Percentiles rank a stretch among this genome's conserved stretches.
Conservation (phyloP, 2,113 vertebrate species). For the Sula dactylatra region DNA sequence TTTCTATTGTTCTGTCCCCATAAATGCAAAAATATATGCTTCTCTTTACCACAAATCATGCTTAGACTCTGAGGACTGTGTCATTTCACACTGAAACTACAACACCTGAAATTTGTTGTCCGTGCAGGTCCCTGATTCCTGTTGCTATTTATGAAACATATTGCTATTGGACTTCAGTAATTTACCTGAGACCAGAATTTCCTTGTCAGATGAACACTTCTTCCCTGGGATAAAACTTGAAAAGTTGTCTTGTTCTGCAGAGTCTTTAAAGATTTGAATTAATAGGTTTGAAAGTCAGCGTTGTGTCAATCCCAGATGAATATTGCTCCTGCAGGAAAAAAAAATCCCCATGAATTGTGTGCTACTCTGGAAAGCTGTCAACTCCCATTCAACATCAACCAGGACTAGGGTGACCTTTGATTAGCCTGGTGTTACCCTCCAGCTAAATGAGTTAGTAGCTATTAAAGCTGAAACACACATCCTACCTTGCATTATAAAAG, state of each 20-base stretch:
- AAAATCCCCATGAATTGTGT: not conserved
- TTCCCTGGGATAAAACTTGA: not conserved
- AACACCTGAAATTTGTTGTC: not conserved
- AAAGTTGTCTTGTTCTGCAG: not conserved
- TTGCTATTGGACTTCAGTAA: not conserved
- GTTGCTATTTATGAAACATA: not conserved
- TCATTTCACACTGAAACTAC: not conserved
- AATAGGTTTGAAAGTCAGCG: constrained; percentile 31
- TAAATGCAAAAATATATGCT: not conserved
- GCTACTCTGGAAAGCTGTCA: constrained; percentile 44
- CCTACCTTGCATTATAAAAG: constrained; percentile 14
- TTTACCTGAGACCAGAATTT: not conserved
- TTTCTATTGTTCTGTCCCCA: not conserved
- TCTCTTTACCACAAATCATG: not conserved
- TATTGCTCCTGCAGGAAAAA: not conserved
- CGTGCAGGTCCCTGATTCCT: not conserved
- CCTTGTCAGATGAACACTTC: not conserved
- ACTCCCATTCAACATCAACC: constrained; percentile 48
- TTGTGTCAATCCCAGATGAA: constrained; percentile 3
- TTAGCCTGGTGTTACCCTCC: constrained; percentile 46
- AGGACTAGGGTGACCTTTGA: constrained; percentile 32
- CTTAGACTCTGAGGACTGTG: not conserved
- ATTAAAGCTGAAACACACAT: constrained; percentile 41
- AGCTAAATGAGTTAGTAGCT: constrained; percentile 60
- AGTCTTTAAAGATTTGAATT: constrained; percentile 39